These are phyloP conservation scores for Tholera decimalis DNA, from an alignment of 2,888 invertebrate species.

Conservation along the genomic window DNA sequence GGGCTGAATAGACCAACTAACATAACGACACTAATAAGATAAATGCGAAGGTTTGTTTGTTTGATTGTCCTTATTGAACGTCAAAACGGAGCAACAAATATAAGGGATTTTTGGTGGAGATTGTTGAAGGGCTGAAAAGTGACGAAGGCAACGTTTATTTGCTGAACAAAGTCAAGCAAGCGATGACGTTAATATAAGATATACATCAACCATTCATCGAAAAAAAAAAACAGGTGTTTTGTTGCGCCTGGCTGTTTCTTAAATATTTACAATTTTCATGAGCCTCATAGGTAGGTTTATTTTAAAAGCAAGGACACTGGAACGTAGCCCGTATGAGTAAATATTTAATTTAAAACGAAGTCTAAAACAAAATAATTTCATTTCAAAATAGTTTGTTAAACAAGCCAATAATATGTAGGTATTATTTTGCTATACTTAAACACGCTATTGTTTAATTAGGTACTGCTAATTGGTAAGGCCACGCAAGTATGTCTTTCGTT, in stretches of 20 bases:
- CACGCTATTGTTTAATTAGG: conserved; percentile 11
- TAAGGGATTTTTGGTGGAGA: too few relatives aligned
- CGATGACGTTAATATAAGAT: too few relatives aligned
- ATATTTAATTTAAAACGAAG: neutral
- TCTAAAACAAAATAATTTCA: neutral
- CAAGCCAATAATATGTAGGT: neutral
- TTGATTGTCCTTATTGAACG: too few relatives aligned
- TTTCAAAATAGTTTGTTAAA: conserved; percentile 13
- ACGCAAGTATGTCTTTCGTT: neutral
- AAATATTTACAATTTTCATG: neutral
- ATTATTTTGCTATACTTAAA: conserved; percentile 4
- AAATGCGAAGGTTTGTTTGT: too few relatives aligned
- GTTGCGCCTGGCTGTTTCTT: neutral
- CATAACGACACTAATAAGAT: too few relatives aligned
- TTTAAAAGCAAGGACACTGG: neutral
- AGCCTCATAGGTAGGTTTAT: neutral
- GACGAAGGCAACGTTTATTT: too few relatives aligned
- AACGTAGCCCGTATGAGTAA: neutral
- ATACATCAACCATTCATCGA: neutral
- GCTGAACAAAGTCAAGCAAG: too few relatives aligned
- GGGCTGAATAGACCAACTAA: too few relatives aligned
- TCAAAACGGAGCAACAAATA: too few relatives aligned
- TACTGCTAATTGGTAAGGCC: neutral
- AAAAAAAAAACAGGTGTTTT: neutral
- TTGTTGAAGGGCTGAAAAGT: too few relatives aligned